These are phyloP conservation scores for Coregonus sp. DNA, from an alignment of 2,797 vertebrate genomes.

Conservation along the genomic window DNA sequence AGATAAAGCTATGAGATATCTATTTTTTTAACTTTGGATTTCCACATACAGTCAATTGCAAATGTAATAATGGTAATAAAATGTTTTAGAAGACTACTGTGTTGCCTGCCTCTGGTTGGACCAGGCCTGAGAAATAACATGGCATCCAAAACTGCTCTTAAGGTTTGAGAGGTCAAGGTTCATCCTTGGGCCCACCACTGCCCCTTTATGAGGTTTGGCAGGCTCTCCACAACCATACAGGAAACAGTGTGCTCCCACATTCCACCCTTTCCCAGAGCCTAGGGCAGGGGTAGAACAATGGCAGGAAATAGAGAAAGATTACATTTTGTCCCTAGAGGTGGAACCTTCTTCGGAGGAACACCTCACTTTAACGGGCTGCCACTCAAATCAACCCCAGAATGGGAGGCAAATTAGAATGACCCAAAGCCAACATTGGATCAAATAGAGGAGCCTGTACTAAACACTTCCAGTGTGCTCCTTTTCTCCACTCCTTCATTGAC, in stretches of 20 bases:
- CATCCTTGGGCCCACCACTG: neutral
- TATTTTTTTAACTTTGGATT: neutral
- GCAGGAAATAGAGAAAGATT: constrained; percentile 77
- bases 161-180: neutral
- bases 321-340: constrained; percentile 69
- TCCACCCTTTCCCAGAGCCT: constrained; percentile 66
- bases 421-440: constrained; percentile 50
- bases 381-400: constrained; percentile 32
- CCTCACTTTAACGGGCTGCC: constrained; percentile 61
- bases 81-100: neutral
- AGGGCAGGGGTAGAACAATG: constrained; percentile 76
- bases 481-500: neutral
- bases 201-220: constrained; percentile 51
- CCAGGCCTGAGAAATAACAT: neutral
- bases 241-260: constrained; percentile 69
- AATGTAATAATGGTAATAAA: neutral
- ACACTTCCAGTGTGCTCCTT: too few species aligned
- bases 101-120: neutral
- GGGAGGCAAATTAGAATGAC: neutral
- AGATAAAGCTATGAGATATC: neutral
- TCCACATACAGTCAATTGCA: neutral
- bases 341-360: constrained; percentile 46
- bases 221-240: constrained; percentile 65
- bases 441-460: constrained; percentile 25
- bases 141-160: neutral